Evolutionary conservation across 2,113 vertebrate genomes (phyloP).

Genomic region (Polyodon spathula): DNA sequence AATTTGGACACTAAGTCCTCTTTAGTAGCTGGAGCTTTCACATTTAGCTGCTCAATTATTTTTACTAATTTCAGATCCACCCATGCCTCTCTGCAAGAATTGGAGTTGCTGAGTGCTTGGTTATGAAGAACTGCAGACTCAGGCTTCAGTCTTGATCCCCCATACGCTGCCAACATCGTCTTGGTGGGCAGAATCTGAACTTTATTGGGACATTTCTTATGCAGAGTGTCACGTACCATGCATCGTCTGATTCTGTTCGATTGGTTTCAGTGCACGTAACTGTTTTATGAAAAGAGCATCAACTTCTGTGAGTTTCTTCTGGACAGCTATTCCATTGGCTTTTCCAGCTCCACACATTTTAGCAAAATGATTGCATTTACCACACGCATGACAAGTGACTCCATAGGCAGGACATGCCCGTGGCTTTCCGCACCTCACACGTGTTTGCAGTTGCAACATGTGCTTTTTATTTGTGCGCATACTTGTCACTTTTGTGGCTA

Average conservation of each 20-base stretch:
- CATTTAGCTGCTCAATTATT: neutral
- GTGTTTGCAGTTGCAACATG: neutral
- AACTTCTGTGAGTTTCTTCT: constrained; percentile 10
- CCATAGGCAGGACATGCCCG: constrained; percentile 11
- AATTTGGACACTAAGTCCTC: neutral
- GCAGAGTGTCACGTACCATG: neutral
- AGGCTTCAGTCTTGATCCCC: neutral
- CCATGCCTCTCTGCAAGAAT: constrained; percentile 13
- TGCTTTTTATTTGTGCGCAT: too few species aligned
- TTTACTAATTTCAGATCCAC: constrained; percentile 4
- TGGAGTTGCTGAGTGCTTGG: neutral
- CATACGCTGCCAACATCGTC: constrained; percentile 4
- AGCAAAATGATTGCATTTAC: constrained; percentile 15
- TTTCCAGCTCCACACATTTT: neutral
- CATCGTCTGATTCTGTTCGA: neutral
- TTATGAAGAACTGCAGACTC: neutral
- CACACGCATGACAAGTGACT: constrained; percentile 12
- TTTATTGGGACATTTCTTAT: neutral
- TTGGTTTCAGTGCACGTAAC: neutral
- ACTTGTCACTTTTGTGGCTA: neutral
- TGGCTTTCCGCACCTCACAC: constrained; percentile 16
- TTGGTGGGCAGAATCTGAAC: neutral
- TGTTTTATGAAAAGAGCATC: constrained; percentile 13
- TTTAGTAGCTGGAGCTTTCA: neutral
- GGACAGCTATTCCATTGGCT: neutral